Base-by-base conservation (phyloP, 2,888 invertebrate genomes). In the Buathra laborator region DNA sequence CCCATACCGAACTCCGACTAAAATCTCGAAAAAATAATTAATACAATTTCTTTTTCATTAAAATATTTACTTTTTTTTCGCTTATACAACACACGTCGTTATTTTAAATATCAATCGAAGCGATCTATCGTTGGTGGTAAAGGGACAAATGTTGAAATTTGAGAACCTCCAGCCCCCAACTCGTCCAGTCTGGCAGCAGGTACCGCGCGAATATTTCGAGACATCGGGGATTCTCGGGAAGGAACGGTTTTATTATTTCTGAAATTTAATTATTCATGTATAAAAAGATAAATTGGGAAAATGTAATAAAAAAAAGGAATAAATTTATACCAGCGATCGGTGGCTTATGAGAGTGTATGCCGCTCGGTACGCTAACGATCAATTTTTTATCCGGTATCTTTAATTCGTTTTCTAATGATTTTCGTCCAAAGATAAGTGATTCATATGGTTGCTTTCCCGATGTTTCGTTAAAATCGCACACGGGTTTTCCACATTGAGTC, bases 281-380 rank as follows among this genome's bases (percentile, higher is more conserved):
- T 44, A 10, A 71, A 71, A 72, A 48, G 3, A 0, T 19, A 12
- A 24, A 56, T 56, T 56, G 6, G 10, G 10, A 24, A 3, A 56
- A 24, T 10, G 10, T 2, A 4, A 24, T 19, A 56, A 56, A 56
- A 3, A 56, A 12, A 4, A 10, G 12, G 19, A 56, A 56, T 1
- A 24, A 24, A 56, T 56, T 12, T 24, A 19, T 56, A 96, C 97
- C 96, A 88, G 95, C 91, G 77, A 99, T 94, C 0, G 99, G 98
- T 56, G 99, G 99, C 94, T 99, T 99, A 93, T 99, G 98, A 0
- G 99, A 99, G 94, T 99, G 99, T 82, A 99, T 95, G 16, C 97
- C 97, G 94, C 98, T 98, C 0, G 99, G 99, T 29, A 98, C 95
- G 93, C 98, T 98, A 19, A 97, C 94, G 77, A 99, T 92, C 64